Base-by-base conservation (phyloP, 2,113 vertebrate genomes). In the Vicugna pacos region DNA sequence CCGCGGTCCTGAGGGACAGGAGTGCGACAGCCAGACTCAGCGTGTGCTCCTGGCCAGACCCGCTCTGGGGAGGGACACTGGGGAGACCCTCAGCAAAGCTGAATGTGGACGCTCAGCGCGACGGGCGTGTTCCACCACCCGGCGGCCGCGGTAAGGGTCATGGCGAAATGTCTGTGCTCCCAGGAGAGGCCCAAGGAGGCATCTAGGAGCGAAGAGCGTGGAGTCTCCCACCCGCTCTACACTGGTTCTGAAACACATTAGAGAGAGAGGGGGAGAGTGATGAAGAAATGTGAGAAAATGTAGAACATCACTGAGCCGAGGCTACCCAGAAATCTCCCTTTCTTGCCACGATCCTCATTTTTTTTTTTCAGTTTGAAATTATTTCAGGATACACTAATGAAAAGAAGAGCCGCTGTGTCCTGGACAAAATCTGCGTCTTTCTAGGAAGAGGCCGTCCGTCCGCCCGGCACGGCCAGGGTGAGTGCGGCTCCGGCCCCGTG, bases 21-120 rank as follows among this genome's bases (percentile, higher is more conserved):
- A 16, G 12, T 0, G 2, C 10, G 38, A 19, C 0, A 0, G n/a
- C 2, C 24, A 12, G 8, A 11, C 5, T 19, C 8, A 28, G 8
- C 1, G 2, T 24, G 8, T 12, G 3, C 6, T 42, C 62, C 83
- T 32, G 2, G 54, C 2, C 6, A 5, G 62, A 32, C 32, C 24
- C 35, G 20, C 0, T 52, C 16, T 4, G 54, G 67, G 60, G 16
- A 69, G 7, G 52, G 22, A 8, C 14, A 6, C 15, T 12, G 5
- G 0, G 0, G 26, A 2, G 24, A 38, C 9, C 30, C 10, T 32
- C 70, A 19, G 32, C 46, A 24, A 56, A 16, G 8, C 16, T n/a
- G 32, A 20, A 14, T 0, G 0, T 5, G 8, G 38, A 2, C 13
- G 0, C 6, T 22, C 46, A 8, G 3, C 20, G 7, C 12, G 30